Conservation (phyloP, 1,140 invertebrate genomes). For the Drosophila virilis region DNA sequence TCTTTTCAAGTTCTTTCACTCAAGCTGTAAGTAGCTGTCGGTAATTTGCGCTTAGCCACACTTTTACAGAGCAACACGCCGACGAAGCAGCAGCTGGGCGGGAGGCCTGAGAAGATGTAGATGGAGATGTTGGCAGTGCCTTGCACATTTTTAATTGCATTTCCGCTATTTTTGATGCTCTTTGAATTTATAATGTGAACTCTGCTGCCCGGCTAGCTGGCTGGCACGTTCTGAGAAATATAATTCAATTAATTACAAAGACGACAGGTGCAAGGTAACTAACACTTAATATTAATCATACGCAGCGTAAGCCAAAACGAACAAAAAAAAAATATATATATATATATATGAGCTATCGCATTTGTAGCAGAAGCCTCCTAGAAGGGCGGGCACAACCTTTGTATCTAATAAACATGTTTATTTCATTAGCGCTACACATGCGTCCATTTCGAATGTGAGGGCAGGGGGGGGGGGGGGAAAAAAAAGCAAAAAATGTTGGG, state of each 20-base stretch:
- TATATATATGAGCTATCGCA: neutral
- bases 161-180: constrained; percentile 78
- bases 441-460: constrained; percentile 48
- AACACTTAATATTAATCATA: constrained; percentile 76
- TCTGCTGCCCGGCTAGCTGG: neutral
- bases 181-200: constrained; percentile 73
- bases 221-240: constrained; percentile 70
- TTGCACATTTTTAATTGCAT: constrained; percentile 76
- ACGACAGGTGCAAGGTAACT: constrained; percentile 70
- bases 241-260: constrained; percentile 82
- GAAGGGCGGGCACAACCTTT: constrained; percentile 48
- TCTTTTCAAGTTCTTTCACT: constrained; percentile 20
- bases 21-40: constrained; percentile 71
- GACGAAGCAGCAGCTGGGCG: neutral
- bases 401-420: constrained; percentile 82
- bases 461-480: neutral
- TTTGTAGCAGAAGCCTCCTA: constrained; percentile 31
- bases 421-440: constrained; percentile 78
- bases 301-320: constrained; percentile 42
- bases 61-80: constrained; percentile 59
- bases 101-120: neutral
- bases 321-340: constrained; percentile 5
- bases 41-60: constrained; percentile 79
- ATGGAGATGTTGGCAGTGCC: constrained; percentile 11
- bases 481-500: constrained; percentile 10